Evolutionary conservation across 35 echinoderm and acorn worm genomes (phyloP), one percentile per base, ranked within the genome.

Genomic region (Strongylocentrotus purpuratus): DNA sequence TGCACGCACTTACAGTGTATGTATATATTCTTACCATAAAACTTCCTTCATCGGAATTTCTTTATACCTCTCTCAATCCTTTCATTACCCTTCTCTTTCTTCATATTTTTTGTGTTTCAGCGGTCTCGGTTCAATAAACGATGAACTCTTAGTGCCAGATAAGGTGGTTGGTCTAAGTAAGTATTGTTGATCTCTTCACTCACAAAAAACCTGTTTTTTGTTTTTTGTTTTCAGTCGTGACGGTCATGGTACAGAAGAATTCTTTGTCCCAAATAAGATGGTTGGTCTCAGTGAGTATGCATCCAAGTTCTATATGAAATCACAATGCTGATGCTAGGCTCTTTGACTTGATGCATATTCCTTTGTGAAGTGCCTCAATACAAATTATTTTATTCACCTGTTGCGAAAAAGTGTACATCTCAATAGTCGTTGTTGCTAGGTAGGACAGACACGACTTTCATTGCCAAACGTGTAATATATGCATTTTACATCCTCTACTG

Each of bases 241-340:
- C 65, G 65, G 20, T n/a, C 22, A 78, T 28, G 28, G 28, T 28
- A 28, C 65, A 45, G 87, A 89, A 45, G 87, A 89, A 89, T 89
- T 45, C 87, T 89, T 89, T 89, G 87, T 89, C 9, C 87, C 87
- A 33, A 89, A 89, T 46, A 89, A 89, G 87, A 33, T 89, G 32
- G 87, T 89, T 89, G 87, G 87, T 46, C 87, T 89, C 87, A 89
- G 87, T 89, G 45, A 89, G 87, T 89, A 89, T 89, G 33, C 87
- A 89, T 13, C 45, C 17, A 78, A 70, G 7, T 78, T n/a, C 65
- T 78, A 78, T 78, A 3, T 78, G 20, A 78, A 78, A 18, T 78
- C 28, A 78, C 20, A 22, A 28, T 28, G 65, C 65, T 78, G 15
- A 10, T 59, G 52, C 52, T 59, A 59, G 11, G 17, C 52, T 59